phyloP scores from a whole-genome alignment of 2,113 vertebrate genomes.

The Arizona elegans region DNA sequence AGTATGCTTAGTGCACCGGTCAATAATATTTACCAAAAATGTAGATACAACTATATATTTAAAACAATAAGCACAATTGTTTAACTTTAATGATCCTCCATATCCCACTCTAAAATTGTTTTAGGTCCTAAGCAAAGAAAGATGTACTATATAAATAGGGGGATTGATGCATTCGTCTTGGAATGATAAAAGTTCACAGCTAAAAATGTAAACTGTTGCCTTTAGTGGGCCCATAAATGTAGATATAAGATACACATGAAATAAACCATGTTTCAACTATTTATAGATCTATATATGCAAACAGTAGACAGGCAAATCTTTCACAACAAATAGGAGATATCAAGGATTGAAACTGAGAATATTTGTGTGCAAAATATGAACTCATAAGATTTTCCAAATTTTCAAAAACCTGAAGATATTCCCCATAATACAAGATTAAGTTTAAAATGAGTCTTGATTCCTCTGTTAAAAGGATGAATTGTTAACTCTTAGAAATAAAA shows the following conservation, averaged over 20 bases:
- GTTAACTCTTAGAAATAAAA: neutral
- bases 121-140: neutral
- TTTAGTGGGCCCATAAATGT: neutral
- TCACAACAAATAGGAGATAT: neutral
- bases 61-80: neutral
- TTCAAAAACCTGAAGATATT: neutral
- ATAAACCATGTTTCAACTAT: neutral
- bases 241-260: neutral
- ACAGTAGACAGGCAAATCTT: neutral
- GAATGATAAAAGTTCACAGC: neutral
- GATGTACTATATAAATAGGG: neutral
- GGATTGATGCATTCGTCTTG: neutral
- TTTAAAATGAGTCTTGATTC: neutral
- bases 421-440: neutral
- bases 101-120: neutral
- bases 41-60: neutral
- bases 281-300: neutral
- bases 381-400: neutral
- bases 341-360: neutral
- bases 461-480: neutral
- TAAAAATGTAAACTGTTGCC: neutral
- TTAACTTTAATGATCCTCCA: neutral
- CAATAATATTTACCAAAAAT: neutral
- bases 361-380: neutral
- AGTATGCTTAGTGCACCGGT: neutral